These are phyloP conservation scores for Acrocyrtus sp. DNA, from an alignment of 2,888 invertebrate species.

Conservation along the genomic window DNA sequence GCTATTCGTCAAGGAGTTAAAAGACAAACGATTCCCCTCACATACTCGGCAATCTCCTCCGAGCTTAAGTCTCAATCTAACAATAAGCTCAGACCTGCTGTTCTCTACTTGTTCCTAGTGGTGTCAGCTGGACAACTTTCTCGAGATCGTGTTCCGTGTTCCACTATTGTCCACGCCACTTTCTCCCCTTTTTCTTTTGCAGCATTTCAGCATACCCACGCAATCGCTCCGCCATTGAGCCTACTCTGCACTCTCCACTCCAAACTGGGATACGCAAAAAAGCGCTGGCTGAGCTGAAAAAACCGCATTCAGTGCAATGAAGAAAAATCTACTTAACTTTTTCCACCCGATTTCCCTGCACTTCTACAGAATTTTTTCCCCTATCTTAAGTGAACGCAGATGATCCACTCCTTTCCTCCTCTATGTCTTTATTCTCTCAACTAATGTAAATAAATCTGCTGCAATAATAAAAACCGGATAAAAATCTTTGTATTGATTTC, in stretches of 20 bases:
- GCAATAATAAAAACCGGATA: conserved; percentile 19
- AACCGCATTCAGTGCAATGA: background rate
- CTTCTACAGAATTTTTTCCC: background rate
- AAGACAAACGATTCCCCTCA: conserved; percentile 23
- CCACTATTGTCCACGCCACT: no score
- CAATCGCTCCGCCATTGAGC: no score
- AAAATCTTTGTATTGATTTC: conserved; percentile 25
- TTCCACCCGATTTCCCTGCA: background rate
- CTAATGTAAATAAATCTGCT: conserved; percentile 13
- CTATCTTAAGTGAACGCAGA: background rate
- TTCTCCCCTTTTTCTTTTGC: no score
- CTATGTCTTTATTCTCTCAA: background rate
- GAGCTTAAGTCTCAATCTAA: background rate
- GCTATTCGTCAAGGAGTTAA: conserved; percentile 16
- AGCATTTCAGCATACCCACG: no score
- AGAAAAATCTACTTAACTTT: background rate
- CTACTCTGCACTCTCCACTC: no score
- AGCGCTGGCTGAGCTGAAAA: background rate
- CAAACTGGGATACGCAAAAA: no score
- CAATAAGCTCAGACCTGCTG: background rate
- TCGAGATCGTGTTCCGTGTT: background rate
- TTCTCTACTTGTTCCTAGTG: background rate
- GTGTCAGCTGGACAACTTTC: background rate
- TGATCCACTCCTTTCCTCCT: background rate
- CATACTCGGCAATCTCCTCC: background rate